Conservation (phyloP, 2,797 vertebrate genomes). For the Mycteria americana region DNA sequence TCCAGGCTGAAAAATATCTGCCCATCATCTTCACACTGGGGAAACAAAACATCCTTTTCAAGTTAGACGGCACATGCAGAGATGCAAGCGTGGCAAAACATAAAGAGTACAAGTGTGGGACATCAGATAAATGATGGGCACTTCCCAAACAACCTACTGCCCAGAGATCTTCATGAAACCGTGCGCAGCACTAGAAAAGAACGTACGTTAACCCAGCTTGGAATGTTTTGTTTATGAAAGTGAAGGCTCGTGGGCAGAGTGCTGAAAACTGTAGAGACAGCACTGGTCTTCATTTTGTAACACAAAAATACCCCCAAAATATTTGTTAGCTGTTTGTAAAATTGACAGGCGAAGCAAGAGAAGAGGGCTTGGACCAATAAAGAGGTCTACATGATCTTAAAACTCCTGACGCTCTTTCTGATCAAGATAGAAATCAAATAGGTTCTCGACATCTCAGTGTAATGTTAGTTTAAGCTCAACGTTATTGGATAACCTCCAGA, state of each 20-base stretch:
- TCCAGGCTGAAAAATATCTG: constrained; percentile 97
- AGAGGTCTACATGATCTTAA: neutral
- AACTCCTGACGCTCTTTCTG: neutral
- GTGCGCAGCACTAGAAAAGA: neutral
- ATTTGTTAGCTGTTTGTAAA: neutral
- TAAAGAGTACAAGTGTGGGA: neutral
- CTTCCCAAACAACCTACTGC: neutral
- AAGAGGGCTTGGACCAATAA: neutral
- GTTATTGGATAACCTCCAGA: neutral
- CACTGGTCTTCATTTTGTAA: neutral
- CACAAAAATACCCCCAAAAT: neutral
- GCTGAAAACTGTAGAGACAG: neutral
- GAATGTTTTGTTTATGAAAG: neutral
- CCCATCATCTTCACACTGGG: constrained; percentile 93
- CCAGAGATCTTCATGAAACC: neutral
- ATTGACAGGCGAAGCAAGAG: neutral
- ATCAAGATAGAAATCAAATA: neutral
- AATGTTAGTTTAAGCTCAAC: neutral
- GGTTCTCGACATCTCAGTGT: neutral
- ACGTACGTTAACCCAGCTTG: neutral
- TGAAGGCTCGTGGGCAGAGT: neutral
- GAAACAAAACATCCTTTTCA: constrained; percentile 29
- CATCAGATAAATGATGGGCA: neutral
- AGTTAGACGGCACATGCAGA: neutral
- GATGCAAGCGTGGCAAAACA: neutral